Evolutionary conservation across 2,113 vertebrate genomes (phyloP).

Genomic region (Anhinga rufa): DNA sequence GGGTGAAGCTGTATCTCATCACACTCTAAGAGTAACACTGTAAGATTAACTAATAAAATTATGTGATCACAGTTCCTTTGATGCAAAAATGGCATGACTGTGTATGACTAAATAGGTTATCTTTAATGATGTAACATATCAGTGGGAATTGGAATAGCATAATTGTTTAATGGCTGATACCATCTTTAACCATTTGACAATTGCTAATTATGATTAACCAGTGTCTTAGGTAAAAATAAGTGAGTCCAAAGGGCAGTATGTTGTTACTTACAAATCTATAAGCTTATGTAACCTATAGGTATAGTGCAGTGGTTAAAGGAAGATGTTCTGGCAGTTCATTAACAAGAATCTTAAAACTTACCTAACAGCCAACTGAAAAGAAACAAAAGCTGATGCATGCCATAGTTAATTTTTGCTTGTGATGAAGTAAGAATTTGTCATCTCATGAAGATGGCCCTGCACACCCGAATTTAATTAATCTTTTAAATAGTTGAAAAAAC

Average conservation of each 20-base stretch:
- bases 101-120: not conserved
- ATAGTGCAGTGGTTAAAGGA: not conserved
- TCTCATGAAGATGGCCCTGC: not conserved
- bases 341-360: too few species aligned
- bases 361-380: not conserved
- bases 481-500: not conserved
- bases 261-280: not conserved
- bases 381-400: not conserved
- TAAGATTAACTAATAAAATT: not conserved
- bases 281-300: fast-evolving
- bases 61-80: not conserved
- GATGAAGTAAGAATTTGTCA: not conserved
- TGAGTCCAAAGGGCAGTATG: not conserved
- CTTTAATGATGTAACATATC: not conserved
- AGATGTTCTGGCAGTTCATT: not conserved
- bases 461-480: not conserved
- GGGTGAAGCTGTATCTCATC: not conserved
- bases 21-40: too few species aligned
- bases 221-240: not conserved
- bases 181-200: not conserved
- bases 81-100: not conserved
- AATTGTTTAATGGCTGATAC: not conserved
- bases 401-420: not conserved
- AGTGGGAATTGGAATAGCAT: not conserved
- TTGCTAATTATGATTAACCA: not conserved